Base-by-base conservation (phyloP, 2,797 vertebrate species). In the Acomys russatus region DNA sequence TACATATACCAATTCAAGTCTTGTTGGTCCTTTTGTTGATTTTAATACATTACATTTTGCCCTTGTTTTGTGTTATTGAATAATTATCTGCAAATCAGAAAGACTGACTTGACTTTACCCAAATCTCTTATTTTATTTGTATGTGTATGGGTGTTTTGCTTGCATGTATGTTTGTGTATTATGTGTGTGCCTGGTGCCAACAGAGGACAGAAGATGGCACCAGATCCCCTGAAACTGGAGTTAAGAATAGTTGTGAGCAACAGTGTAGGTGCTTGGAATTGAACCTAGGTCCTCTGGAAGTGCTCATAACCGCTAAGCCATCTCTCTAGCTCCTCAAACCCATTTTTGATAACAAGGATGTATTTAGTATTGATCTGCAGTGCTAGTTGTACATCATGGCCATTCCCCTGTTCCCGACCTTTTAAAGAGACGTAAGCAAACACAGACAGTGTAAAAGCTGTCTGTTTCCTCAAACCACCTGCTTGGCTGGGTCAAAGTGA, bases 1-100 rank as follows among this genome's bases (percentile, higher is more conserved):
- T 80, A n/a, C 5, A 74, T n/a, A 38, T 56, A 80, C 5, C 61
- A 74, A 1, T 89, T 73, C 9, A 4, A 85, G 80, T 73, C 68
- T 85, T 74, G 33, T 25, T 82, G 54, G 20, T 51, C 18, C 44
- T 49, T 38, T 93, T 85, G 51, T 56, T 90, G 64, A 12, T 85
- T 95, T 74, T 59, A 92, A 88, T 44, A 80, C n/a, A 23, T 51
- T 82, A 56, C 38, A 17, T 85, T 91, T 88, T 85, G 73, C 28
- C 51, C 9, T 79, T 76, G 2, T 85, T 96, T 89, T 94, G 6
- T 88, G 54, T 94, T 91, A 70, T n/a, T 92, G 12, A n/a, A 71
- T 73, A 96, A 74, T 90, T 92, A 77, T 88, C 76, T 88, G 23
- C 23, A 90, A 85, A 70, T 90, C 77, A 94, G 64, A 59, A 66